Evolutionary conservation across 2,888 invertebrate genomes (phyloP).

Genomic region (Clitarchus hookeri): DNA sequence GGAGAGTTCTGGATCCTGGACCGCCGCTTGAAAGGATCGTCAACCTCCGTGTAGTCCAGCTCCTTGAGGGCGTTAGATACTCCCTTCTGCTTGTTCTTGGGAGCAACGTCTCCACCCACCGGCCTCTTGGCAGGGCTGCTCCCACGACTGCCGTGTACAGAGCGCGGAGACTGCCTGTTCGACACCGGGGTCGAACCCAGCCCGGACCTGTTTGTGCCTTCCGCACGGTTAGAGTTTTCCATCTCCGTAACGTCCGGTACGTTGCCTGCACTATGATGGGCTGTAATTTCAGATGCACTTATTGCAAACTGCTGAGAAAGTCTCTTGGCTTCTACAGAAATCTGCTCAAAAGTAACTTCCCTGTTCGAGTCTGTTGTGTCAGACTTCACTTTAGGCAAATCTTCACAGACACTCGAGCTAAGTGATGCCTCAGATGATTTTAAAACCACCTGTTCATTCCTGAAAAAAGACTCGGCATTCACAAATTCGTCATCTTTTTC

Average conservation of each 20-base stretch:
- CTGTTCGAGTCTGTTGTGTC: background rate
- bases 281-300: background rate
- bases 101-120: background rate
- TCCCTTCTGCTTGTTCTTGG: background rate
- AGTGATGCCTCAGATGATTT: background rate
- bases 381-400: background rate
- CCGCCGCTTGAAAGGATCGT: conserved; percentile 11
- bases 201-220: conserved; percentile 19
- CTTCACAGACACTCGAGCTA: background rate
- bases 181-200: conserved; percentile 24
- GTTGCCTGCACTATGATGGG: background rate
- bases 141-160: conserved; percentile 6
- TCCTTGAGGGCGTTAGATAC: background rate
- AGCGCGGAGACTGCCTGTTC: conserved; percentile 23
- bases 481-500: conserved; percentile 33
- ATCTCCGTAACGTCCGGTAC: background rate
- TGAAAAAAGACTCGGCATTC: conserved; percentile 33
- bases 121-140: conserved; percentile 18
- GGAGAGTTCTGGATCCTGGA: conserved; percentile 3
- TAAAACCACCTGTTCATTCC: background rate
- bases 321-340: background rate
- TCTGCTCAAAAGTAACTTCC: background rate
- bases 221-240: conserved; percentile 17
- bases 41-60: conserved; percentile 5
- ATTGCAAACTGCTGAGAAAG: background rate